Evolutionary conservation across 1,140 invertebrate genomes (phyloP).

Genomic region (Melitaea cinxia): DNA sequence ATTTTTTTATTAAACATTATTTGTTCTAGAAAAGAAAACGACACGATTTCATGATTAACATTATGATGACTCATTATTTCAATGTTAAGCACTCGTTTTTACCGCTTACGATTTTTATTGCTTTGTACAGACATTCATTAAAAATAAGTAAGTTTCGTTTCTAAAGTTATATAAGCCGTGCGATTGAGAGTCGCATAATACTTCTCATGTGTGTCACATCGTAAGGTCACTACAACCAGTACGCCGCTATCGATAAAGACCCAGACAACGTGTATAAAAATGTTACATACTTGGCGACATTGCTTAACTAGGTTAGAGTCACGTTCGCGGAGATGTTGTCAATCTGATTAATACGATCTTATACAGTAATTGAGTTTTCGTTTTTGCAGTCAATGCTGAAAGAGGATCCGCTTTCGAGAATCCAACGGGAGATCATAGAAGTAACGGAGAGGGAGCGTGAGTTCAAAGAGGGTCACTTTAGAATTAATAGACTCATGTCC

Average conservation of each 20-base stretch:
- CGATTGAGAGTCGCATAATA: background rate
- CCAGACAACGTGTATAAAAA: conserved; percentile 27
- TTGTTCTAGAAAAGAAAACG: conserved; percentile 1
- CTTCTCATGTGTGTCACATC: conserved; percentile 29
- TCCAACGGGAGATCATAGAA: conserved; percentile 87
- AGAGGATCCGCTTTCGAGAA: conserved; percentile 84
- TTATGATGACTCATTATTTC: conserved; percentile 8
- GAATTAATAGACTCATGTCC: conserved; percentile 72
- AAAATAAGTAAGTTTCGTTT: background rate
- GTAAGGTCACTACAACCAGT: conserved; percentile 37
- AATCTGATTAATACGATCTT: conserved; percentile 12
- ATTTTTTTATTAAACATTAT: conserved; percentile 4
- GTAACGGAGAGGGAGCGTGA: conserved; percentile 86
- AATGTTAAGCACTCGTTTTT: background rate
- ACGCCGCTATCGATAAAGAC: conserved; percentile 17
- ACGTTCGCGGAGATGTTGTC: conserved; percentile 17
- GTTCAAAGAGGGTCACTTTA: conserved; percentile 83
- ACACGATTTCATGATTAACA: background rate
- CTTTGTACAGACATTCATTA: background rate
- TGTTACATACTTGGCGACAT: conserved; percentile 24
- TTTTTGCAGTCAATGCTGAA: conserved; percentile 78
- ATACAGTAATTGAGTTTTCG: conserved; percentile 20
- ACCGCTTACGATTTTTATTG: background rate
- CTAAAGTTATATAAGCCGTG: background rate
- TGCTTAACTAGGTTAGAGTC: conserved; percentile 27